A percentile compares a stretch with the other conserved stretches of the same genome.
These are phyloP conservation scores for Tethea ocularis DNA, from an alignment of 2,888 invertebrate genomes.

Conservation along the genomic window DNA sequence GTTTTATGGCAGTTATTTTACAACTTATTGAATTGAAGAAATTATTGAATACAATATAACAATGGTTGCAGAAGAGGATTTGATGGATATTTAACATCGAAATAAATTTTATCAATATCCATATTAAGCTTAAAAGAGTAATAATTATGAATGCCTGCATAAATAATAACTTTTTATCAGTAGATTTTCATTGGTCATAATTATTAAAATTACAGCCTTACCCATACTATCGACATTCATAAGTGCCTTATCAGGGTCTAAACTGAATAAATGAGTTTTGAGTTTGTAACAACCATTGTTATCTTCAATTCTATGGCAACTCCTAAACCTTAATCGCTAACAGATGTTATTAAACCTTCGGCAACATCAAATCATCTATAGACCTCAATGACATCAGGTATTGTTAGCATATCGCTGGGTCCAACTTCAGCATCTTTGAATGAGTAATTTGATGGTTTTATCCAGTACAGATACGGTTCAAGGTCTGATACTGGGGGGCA, in stretches of 20 bases:
- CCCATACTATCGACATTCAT: neutral
- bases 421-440: slow-evolving; percentile 67
- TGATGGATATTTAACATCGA: neutral
- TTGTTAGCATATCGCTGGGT: slow-evolving; percentile 70
- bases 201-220: neutral
- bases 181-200: neutral
- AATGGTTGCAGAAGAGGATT: neutral
- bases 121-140: too few relatives aligned
- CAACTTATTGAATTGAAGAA: neutral
- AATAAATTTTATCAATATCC: neutral
- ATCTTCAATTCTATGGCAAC: neutral
- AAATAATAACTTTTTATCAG: too few relatives aligned
- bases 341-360: slow-evolving; percentile 44
- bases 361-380: slow-evolving; percentile 55
- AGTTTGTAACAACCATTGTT: neutral
- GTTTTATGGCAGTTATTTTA: neutral
- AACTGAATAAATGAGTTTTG: too few relatives aligned
- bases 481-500: slow-evolving; percentile 94
- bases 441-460: slow-evolving; percentile 80
- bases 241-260: too few relatives aligned
- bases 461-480: slow-evolving; percentile 92
- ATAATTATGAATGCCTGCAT: too few relatives aligned
- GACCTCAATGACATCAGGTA: slow-evolving; percentile 69
- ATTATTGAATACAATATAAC: neutral
- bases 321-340: neutral